Percentiles rank a stretch among this genome's conserved stretches.
Conservation (phyloP, 2,113 vertebrate genomes). For the Rhabdornis inornatus region DNA sequence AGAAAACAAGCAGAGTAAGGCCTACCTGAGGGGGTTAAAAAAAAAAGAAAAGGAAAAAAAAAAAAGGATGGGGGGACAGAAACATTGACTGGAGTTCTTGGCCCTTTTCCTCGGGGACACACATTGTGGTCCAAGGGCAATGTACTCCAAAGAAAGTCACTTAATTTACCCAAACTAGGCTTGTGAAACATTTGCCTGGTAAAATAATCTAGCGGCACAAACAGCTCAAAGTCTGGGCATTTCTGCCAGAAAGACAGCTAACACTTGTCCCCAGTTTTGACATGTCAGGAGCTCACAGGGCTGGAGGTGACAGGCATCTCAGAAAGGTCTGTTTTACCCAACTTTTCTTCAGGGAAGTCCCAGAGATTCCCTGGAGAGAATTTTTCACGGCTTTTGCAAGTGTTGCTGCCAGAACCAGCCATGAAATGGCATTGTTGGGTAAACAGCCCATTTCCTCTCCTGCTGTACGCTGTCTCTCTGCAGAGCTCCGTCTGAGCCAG, state of each 20-base stretch:
- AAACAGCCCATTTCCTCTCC: neutral
- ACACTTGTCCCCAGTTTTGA: neutral
- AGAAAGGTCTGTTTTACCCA: neutral
- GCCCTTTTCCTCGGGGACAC: rapidly evolving
- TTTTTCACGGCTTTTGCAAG: neutral
- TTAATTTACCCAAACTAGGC: neutral
- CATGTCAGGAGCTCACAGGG: neutral
- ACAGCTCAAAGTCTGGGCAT: neutral
- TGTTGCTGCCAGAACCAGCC: neutral
- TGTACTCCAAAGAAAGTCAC: neutral
- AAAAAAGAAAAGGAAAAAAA: neutral
- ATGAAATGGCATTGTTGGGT: neutral
- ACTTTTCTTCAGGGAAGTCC: neutral
- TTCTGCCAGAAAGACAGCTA: neutral
- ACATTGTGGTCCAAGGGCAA: neutral
- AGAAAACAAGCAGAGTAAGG: neutral
- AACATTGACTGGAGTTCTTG: neutral
- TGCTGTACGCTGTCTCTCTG: neutral
- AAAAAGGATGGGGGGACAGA: neutral
- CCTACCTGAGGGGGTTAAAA: neutral
- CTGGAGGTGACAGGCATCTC: neutral
- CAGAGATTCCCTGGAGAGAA: neutral
- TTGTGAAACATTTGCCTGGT: neutral
- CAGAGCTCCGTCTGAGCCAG: neutral
- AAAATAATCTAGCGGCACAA: neutral